Base-by-base conservation (phyloP, 2,888 invertebrate species). In the Thymelicus acteon region DNA sequence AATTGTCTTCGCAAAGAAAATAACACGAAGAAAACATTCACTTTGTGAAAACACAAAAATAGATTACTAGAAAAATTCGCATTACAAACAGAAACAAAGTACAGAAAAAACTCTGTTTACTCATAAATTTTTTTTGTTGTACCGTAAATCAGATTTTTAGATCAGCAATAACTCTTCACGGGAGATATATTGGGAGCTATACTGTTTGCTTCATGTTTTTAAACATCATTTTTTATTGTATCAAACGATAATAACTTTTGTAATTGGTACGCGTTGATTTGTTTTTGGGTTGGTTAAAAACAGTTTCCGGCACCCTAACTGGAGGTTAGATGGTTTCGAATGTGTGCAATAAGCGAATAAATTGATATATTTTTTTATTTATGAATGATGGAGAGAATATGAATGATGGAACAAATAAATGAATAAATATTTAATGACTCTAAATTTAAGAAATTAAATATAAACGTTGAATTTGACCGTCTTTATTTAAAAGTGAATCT, bases 71-170 rank as follows among this genome's bases (percentile, higher is more conserved):
- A 8, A 7, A 58, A 37, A 66, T 54, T 71, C 72, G 67, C 64
- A 72, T 64, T 72, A 71, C 64, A 63, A 52, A 24, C 40, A 2
- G 13, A 40, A 72, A 70, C 60, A 71, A 72, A 73, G 64, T 71
- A 68, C 71, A 73, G 64, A 65, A 66, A 73, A 75, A 76, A 76
- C 72, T 76, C 74, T 77, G 79, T 78, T 75, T 73, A 74, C 76
- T 75, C 78, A 73, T 78, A 79, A 19, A 77, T 78, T 76, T 77
- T 75, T 74, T 78, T 73, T 72, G 67, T 70, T 73, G 73, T 74
- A 75, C 73, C 75, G 65, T 70, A 70, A 70, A 64, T 70, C 70
- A 76, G 75, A 74, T 78, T 77, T 75, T 75, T 72, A 73, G 76
- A 75, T 74, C 75, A 72, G 75, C 74, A 75, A 78, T 76, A 78